Base-by-base conservation (phyloP, 2,888 invertebrate species). In the Apocheima hispidaria region DNA sequence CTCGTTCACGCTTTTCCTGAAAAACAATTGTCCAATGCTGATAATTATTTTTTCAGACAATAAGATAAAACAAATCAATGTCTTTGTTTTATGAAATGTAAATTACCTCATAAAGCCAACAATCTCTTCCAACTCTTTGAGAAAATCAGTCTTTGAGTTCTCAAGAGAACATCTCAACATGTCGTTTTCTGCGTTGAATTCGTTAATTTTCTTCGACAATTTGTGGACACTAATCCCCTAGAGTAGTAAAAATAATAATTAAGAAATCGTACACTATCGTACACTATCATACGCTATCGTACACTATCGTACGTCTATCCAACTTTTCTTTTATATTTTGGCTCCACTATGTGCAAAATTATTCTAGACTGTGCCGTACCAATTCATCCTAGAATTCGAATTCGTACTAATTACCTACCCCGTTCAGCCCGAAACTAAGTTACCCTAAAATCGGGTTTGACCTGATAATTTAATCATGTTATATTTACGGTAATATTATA, bases 151-250 rank as follows among this genome's bases (percentile, higher is more conserved):
- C 79, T 87, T 90, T 5, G 79, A 77, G 61, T 75, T 79, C 35
- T 84, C 80, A 23, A 92, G 73, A 18, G 80, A 75, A 55, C 71
- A 68, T 60, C 74, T 73, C 4, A 92, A 70, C 80, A 83, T 84
- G 66, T 90, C 86, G 66, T 88, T 90, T 76, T 90, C 88, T 0
- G 80, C 79, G 43, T 79, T 81, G 44, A 87, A 90, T 65, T 88
- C 88, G 44, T 84, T 82, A 2, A 91, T 78, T 76, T 88, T 90
- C 67, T 81, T 86, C 0, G 82, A 69, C 10, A 90, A 75, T 58
- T 63, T 79, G 53, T 73, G 76, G 48, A 73, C 74, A 46, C 78
- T 76, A 52, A 87, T 83, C 36, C 78, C 82, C 88, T 89, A 40
- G 66, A 0, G 52, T 7, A 41, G 28, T 7, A 50, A 44, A 46